Evolutionary conservation across 2,113 vertebrate species (phyloP), one percentile per base, ranked within the genome.

Genomic region (Aptenodytes patagonicus): DNA sequence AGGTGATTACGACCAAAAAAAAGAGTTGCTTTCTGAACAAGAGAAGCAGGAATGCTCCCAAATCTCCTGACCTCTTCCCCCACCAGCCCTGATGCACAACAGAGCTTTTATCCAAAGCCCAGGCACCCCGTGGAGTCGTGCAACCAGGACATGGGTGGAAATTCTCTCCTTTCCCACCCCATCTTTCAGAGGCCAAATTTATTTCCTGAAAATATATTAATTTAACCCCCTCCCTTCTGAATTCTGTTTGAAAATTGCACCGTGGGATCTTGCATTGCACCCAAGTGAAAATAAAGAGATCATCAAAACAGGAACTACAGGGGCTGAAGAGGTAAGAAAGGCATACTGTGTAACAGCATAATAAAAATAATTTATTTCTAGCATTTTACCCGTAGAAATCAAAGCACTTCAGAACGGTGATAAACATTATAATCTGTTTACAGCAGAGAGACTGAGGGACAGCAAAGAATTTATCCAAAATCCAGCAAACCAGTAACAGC

Each of bases 41-140:
- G 22, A 71, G 42, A 42, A 68, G 17, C 6, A 89, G 10, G 7
- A 66, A 55, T 12, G 31, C 28, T 87, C 32, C 24, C 25, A 19
- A 5, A 87, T 16, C 7, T 81, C 42, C 52, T 40, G 15, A 16
- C 60, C 32, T 71, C 47, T 76, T 68, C 13, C 32, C 25, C 6
- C 26, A 62, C 8, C 49, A 75, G 40, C 24, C 14, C 28, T 58
- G 49, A 61, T 32, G 29, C 14, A 51, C 10, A 6, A 29, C 4
- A 2, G 34, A 90, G 25, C 9, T 64, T 83, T 64, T 28, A 66
- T 28, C 28, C 65, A 31, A 32, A 85, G 25, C 10, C 62, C n/a
- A 60, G 49, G 22, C 17, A 57, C 13, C 40, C 51, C 10, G 1
- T 4, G 26, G 54, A 19, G 15, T 40, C 3, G 0, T 3, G 5